Evolutionary conservation across 2,888 invertebrate species (phyloP), one percentile per base, ranked within the genome.

Genomic region (Cactoblastis cactorum): DNA sequence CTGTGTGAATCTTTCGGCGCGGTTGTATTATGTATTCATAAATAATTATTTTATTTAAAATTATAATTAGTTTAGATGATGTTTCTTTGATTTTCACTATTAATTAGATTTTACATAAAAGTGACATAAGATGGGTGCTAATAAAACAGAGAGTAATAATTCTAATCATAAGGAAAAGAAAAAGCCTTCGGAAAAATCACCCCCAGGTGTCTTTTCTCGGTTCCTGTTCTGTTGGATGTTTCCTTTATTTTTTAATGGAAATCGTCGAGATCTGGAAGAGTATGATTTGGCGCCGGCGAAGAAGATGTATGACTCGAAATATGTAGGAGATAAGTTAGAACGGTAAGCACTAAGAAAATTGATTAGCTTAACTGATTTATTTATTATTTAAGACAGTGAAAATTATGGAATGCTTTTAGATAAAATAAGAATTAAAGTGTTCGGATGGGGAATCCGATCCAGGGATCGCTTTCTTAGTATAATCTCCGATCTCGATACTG

Each of bases 221-320:
- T 73, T 94, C 22, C 78, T 92, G 41, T 94, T 93, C 79, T 92
- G 93, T 80, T 97, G 96, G 93, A 94, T 95, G 50, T 86, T 95
- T 67, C 94, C 93, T 3, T 83, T 95, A 65, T 96, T 96, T 80
- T 92, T 91, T 62, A 92, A 92, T 69, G 97, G 96, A 0, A 92
- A 93, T 64, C 91, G 88, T 51, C 93, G 95, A 64, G 92, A 93
- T 46, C 77, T 97, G 45, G 94, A 94, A 58, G 90, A 93, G 39
- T 88, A 91, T 19, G 97, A 97, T 79, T 83, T 97, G 38, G 94
- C 94, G 67, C 92, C 93, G 62, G 92, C 95, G 0, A 87, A 94
- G 45, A 86, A 82, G 34, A 87, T 86, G 18, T 96, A 96, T 75
- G 90, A 91, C 67, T 96, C 96, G 11, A 90, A 90, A 65, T 41